A percentile compares a stretch with the other conserved stretches of the same genome.
Evolutionary conservation across 2,797 vertebrate genomes (phyloP).

Genomic region (Phataginus tetradactyla): DNA sequence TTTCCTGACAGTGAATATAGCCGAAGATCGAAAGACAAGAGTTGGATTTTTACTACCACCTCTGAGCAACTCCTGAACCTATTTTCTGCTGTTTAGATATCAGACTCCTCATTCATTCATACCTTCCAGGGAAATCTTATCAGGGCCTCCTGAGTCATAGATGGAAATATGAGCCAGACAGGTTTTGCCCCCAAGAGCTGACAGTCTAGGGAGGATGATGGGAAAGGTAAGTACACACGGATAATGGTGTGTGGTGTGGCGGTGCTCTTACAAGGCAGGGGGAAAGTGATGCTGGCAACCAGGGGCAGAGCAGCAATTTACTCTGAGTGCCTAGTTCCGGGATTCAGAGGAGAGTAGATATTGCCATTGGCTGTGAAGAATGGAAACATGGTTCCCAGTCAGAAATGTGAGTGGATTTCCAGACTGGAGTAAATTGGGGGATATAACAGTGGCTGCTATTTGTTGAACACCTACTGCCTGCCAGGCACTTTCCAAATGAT

Average conservation of each 20-base stretch:
- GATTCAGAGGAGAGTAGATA: neutral
- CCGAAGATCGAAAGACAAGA: neutral
- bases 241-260: fast-evolving
- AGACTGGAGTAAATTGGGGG: neutral
- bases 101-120: neutral
- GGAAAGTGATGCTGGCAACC: neutral
- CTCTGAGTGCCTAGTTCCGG: neutral
- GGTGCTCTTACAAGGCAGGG: neutral
- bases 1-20: neutral
- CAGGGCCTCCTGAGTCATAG: neutral
- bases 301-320: neutral
- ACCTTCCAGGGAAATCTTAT: neutral
- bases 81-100: neutral
- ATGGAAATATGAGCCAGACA: neutral
- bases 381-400: neutral
- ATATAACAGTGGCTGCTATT: neutral
- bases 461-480: neutral
- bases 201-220: neutral
- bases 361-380: neutral
- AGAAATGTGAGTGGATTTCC: neutral
- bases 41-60: neutral
- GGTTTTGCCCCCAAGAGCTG: neutral
- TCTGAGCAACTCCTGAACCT: neutral
- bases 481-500: neutral
- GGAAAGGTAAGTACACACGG: neutral